Conservation (phyloP, 2,888 invertebrate species). For the Eurytoma californica region DNA sequence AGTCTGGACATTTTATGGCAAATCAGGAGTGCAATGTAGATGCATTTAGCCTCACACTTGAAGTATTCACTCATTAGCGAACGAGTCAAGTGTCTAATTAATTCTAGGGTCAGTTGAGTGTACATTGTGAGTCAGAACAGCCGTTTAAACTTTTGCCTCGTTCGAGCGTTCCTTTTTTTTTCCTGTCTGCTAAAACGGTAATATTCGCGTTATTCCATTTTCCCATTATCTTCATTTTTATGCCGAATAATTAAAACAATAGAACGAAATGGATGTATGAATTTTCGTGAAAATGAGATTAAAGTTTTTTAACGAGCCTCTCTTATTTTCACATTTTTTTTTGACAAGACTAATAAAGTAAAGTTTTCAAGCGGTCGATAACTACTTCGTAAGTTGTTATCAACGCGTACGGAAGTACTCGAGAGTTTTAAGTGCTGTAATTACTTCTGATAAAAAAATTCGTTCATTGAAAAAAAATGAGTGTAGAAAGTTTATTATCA, state of each 20-base stretch:
- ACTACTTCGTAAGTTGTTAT: constrained; percentile 26
- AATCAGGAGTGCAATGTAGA: constrained; percentile 38
- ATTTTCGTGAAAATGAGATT: background rate
- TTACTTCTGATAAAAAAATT: background rate
- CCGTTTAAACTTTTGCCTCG: constrained; percentile 33
- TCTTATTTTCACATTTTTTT: background rate
- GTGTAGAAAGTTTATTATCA: no score
- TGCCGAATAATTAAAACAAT: no score
- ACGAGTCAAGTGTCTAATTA: constrained; percentile 63
- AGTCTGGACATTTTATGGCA: background rate
- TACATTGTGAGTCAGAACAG: constrained; percentile 46
- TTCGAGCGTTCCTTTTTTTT: background rate
- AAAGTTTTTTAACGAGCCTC: background rate
- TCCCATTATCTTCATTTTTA: background rate
- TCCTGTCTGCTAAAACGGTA: background rate
- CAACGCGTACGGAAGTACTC: background rate
- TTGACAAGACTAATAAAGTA: constrained; percentile 6
- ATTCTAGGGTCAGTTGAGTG: constrained; percentile 57
- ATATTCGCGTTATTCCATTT: background rate
- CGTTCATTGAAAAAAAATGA: no score
- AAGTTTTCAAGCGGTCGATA: constrained; percentile 8
- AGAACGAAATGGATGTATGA: background rate
- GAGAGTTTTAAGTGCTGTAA: constrained; percentile 6
- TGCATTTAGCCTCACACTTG: constrained; percentile 75
- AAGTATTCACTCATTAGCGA: constrained; percentile 60